Evolutionary conservation across 2,797 vertebrate species (phyloP).

Genomic region (Naso thynnoides): DNA sequence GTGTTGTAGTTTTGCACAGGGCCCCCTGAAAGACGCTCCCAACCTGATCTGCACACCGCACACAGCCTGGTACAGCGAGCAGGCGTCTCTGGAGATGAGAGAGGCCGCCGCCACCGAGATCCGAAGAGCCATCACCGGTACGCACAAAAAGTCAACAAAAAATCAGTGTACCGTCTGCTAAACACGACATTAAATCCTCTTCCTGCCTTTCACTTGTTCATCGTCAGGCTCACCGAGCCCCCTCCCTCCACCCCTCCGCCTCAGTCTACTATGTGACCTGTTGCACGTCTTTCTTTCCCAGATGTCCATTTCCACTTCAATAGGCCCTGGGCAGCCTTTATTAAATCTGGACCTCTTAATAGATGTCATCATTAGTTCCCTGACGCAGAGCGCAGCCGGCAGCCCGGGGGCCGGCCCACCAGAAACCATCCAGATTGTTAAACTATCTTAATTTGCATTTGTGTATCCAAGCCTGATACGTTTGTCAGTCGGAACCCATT

Average conservation of each 20-base stretch:
- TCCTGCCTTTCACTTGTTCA: neutral
- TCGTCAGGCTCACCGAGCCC: neutral
- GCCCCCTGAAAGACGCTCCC: conserved; percentile 94
- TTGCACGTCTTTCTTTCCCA: conserved; percentile 52
- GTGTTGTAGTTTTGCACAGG: conserved; percentile 91
- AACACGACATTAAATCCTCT: neutral
- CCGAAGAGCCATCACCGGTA: conserved; percentile 95
- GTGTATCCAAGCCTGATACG: conserved; percentile 41
- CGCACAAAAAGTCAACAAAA: neutral
- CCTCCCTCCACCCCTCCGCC: neutral
- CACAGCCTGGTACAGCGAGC: conserved; percentile 98
- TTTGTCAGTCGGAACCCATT: conserved; percentile 51
- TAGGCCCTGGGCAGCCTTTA: conserved; percentile 58
- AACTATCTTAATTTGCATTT: conserved; percentile 62
- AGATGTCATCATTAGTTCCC: conserved; percentile 71
- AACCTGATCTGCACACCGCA: conserved; percentile 98
- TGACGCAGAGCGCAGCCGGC: conserved; percentile 23
- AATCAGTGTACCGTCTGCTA: neutral
- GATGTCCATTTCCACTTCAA: conserved; percentile 72
- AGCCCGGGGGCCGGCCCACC: conserved; percentile 25
- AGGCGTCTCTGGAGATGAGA: conserved; percentile 97
- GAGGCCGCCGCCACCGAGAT: conserved; percentile 97
- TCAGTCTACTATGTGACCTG: conserved; percentile 34
- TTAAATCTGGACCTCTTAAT: conserved; percentile 74
- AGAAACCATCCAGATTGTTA: conserved; percentile 58